Conservation (phyloP, 2,888 invertebrate species). For the Epinotia brunnichana region DNA sequence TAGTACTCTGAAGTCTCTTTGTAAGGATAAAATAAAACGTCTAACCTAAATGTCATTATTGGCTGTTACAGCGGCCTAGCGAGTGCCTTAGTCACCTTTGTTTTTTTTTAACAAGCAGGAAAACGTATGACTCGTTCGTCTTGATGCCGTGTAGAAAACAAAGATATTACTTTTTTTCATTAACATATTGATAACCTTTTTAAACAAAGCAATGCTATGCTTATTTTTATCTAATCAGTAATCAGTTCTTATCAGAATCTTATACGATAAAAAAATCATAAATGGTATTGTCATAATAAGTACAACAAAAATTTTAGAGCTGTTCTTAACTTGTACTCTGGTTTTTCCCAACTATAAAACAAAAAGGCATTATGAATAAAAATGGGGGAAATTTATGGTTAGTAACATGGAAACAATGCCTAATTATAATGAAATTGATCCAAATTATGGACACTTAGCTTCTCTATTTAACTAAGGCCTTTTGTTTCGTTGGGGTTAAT, state of each 20-base stretch:
- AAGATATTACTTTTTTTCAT: constrained; percentile 2
- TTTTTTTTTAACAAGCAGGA: constrained; percentile 40
- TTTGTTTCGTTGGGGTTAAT: too few species aligned
- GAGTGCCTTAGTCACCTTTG: constrained; percentile 37
- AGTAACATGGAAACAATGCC: too few species aligned
- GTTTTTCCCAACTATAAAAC: too few species aligned
- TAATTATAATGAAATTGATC: too few species aligned
- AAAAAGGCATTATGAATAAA: too few species aligned
- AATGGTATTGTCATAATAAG: background rate
- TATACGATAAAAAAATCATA: too few species aligned
- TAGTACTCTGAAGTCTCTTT: constrained; percentile 62
- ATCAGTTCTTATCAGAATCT: too few species aligned
- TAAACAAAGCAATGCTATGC: constrained; percentile 41
- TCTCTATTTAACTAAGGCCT: too few species aligned
- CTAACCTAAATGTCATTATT: constrained; percentile 40
- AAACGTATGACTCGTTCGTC: constrained; percentile 26
- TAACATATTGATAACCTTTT: constrained; percentile 28
- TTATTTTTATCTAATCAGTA: constrained; percentile 45
- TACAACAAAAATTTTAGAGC: background rate
- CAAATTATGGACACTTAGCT: too few species aligned
- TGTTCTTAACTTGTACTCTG: too few species aligned
- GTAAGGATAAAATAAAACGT: constrained; percentile 45
- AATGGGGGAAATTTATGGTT: too few species aligned
- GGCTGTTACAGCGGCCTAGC: constrained; percentile 5
- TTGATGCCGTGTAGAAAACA: constrained; percentile 10